phyloP scores from a whole-genome alignment of 2,888 invertebrate genomes.

The Drosophila testacea region DNA sequence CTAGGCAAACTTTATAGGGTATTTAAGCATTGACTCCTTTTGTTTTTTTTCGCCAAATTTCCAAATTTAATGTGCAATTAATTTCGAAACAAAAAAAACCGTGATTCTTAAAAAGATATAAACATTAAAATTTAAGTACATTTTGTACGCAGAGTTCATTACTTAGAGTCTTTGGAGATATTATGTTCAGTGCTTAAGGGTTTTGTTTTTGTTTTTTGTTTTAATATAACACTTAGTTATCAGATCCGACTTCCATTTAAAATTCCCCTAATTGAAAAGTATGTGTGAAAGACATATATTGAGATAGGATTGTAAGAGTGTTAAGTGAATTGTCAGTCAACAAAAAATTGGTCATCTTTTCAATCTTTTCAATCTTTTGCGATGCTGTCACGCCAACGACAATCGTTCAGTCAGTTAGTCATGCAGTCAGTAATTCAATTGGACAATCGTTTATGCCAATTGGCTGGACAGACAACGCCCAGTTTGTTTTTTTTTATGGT shows the following conservation, averaged over 20 bases:
- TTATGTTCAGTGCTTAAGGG: neutral
- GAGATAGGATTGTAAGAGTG: neutral
- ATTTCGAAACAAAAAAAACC: conserved; percentile 16
- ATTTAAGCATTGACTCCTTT: neutral
- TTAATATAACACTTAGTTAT: neutral
- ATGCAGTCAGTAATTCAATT: conserved; percentile 8
- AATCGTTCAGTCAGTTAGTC: conserved; percentile 1
- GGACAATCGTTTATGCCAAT: conserved; percentile 3
- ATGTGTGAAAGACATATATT: neutral
- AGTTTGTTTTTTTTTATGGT: neutral
- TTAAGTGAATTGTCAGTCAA: conserved; percentile 17
- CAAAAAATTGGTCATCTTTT: conserved; percentile 2
- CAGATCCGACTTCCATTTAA: neutral
- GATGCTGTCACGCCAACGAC: neutral
- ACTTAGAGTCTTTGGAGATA: neutral
- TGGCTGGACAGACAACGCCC: conserved; percentile 3
- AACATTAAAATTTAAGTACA: neutral
- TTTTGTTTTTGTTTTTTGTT: neutral
- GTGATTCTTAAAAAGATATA: conserved; percentile 9
- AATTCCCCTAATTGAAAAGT: neutral
- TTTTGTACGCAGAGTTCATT: conserved; percentile 2
- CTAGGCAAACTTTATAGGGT: neutral
- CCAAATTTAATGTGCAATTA: conserved; percentile 51
- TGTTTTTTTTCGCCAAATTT: conserved; percentile 11
- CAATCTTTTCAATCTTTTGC: no score